Percentiles rank a stretch among this genome's conserved stretches.
These are phyloP conservation scores for Hipparchia semele DNA, from an alignment of 2,888 invertebrate species.

Conservation along the genomic window DNA sequence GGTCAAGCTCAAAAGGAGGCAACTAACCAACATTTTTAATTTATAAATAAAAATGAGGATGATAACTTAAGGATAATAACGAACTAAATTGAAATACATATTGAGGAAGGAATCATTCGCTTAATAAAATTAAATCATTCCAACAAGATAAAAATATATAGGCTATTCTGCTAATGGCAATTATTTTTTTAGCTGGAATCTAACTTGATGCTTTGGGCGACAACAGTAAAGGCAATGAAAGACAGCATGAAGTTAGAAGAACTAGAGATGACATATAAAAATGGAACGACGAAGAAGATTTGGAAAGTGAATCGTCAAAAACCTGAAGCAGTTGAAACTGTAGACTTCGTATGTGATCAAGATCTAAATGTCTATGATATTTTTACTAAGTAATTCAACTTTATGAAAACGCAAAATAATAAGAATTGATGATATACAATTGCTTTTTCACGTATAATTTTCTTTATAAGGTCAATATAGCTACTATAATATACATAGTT, in stretches of 20 bases:
- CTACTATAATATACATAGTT: neutral
- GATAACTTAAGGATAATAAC: neutral
- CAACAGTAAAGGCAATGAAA: constrained; percentile 59
- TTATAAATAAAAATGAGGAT: too few relatives aligned
- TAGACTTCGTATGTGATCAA: constrained; percentile 58
- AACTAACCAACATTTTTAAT: neutral
- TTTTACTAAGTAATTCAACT: too few relatives aligned
- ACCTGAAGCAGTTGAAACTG: constrained; percentile 66
- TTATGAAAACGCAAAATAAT: too few relatives aligned
- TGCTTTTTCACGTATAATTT: neutral
- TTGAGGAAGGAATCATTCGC: neutral
- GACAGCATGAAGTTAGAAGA: constrained; percentile 68
- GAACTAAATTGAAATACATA: neutral
- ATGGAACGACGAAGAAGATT: constrained; percentile 62
- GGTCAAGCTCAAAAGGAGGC: constrained; percentile 55
- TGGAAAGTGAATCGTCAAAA: constrained; percentile 71
- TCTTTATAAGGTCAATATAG: too few relatives aligned
- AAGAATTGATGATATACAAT: too few relatives aligned
- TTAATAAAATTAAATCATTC: too few relatives aligned
- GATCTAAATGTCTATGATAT: neutral
- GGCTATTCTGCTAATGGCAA: neutral
- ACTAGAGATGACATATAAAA: constrained; percentile 60
- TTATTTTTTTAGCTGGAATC: constrained; percentile 53
- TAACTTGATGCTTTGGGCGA: constrained; percentile 57
- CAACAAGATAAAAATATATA: too few relatives aligned